Evolutionary conservation across 2,888 invertebrate genomes (phyloP).

Genomic region (Sympetrum striolatum): DNA sequence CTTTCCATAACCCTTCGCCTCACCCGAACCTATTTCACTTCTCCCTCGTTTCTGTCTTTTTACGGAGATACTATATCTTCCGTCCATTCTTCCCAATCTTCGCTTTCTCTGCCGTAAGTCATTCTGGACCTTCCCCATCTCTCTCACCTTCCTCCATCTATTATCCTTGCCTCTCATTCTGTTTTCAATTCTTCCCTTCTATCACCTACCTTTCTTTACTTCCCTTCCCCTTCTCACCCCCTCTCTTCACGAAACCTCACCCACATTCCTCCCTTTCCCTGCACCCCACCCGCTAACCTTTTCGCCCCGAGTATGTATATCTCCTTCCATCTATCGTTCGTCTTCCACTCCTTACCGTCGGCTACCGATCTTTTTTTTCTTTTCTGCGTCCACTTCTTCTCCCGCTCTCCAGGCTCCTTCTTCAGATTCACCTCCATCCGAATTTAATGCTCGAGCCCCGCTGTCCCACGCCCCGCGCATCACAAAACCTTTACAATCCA

Average conservation of each 20-base stretch:
- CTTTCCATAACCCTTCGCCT: not conserved
- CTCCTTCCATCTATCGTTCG: not conserved
- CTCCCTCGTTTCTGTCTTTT: not conserved
- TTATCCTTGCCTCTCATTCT: not conserved
- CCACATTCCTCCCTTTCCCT: not conserved
- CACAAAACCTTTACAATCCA: not conserved
- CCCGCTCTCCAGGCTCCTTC: not conserved
- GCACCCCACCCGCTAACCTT: not conserved
- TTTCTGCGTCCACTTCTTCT: not conserved
- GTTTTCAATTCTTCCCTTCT: no score
- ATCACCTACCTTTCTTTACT: not conserved
- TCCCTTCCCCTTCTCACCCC: not conserved
- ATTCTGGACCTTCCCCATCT: not conserved
- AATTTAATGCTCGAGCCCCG: not conserved
- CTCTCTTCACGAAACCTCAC: not conserved
- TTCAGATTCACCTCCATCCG: not conserved
- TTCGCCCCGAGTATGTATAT: not conserved
- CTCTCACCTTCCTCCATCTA: not conserved
- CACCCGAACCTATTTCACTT: not conserved
- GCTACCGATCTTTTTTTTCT: not conserved
- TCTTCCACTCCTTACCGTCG: not conserved
- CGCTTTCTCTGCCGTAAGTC: not conserved
- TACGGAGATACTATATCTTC: not conserved
- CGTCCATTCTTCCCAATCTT: not conserved
- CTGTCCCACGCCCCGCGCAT: not conserved